A percentile compares a stretch with the other conserved stretches of the same genome.
phyloP scores from a whole-genome alignment of 2,888 invertebrate genomes.

The Cephus pygmeus region DNA sequence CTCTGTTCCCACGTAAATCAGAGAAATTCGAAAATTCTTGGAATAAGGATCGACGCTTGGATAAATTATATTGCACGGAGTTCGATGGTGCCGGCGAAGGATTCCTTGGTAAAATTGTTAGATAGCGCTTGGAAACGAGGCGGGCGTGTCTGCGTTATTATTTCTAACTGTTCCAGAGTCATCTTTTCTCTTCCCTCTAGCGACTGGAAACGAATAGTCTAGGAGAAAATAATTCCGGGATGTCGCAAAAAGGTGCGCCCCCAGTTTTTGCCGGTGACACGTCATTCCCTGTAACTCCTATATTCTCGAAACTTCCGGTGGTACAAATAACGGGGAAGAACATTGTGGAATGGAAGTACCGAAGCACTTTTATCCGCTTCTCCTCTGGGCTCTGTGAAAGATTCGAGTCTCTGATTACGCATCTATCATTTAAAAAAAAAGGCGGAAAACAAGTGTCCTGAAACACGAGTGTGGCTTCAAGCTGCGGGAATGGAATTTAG shows the following conservation, averaged over 20 bases:
- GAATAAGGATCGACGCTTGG: background rate
- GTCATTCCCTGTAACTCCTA: slow-evolving; percentile 29
- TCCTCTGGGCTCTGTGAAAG: background rate
- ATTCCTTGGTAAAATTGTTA: background rate
- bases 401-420: background rate
- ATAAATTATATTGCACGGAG: background rate
- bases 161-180: background rate
- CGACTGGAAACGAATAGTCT: background rate
- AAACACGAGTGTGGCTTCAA: background rate
- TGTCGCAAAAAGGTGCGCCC: slow-evolving; percentile 17
- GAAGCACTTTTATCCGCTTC: background rate
- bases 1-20: background rate
- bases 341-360: background rate
- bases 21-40: background rate
- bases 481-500: background rate
- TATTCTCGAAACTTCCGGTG: background rate
- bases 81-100: background rate
- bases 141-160: background rate
- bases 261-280: slow-evolving; percentile 34
- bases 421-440: background rate
- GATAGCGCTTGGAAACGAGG: background rate
- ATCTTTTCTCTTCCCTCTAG: background rate
- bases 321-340: background rate
- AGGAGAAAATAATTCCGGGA: slow-evolving; percentile 17
- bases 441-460: background rate